Percentiles rank a stretch among this genome's conserved stretches.
These are phyloP conservation scores for Gonioctena quinquepunctata DNA, from an alignment of 1,140 invertebrate genomes.

Conservation along the genomic window DNA sequence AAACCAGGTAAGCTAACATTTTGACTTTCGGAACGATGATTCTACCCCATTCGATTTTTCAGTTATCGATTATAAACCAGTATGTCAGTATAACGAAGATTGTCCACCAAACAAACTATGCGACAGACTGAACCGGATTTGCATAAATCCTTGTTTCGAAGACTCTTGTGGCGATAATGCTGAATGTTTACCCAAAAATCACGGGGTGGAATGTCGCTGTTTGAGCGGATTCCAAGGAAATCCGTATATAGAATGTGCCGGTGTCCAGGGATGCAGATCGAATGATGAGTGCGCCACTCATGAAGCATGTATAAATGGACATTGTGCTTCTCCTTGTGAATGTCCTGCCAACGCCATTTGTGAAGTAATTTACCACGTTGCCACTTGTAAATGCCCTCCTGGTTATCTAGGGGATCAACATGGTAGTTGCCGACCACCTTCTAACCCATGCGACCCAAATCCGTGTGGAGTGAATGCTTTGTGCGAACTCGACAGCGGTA, in stretches of 20 bases:
- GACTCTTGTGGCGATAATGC: constrained; percentile 85
- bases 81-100: constrained; percentile 89
- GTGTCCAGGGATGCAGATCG: constrained; percentile 68
- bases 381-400: constrained; percentile 75
- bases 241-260: constrained; percentile 73
- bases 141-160: constrained; percentile 81
- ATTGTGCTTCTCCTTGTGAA: constrained; percentile 74
- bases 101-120: constrained; percentile 81
- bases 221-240: constrained; percentile 76
- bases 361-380: constrained; percentile 73
- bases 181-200: constrained; percentile 76
- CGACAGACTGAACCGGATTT: constrained; percentile 79
- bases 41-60: constrained; percentile 40
- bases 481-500: constrained; percentile 84
- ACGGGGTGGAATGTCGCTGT: constrained; percentile 79
- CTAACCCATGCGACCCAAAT: constrained; percentile 78
- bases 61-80: constrained; percentile 68
- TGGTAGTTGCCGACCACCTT: constrained; percentile 63
- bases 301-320: constrained; percentile 74
- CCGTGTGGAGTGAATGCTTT: constrained; percentile 83
- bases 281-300: constrained; percentile 70
- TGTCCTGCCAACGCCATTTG: constrained; percentile 78
- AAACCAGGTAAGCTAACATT: constrained; percentile 64
- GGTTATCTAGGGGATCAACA: constrained; percentile 75
- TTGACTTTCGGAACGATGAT: background rate